Percentiles rank a stretch among this genome's conserved stretches.
Conservation (phyloP, 2,888 invertebrate species). For the Zeuzera pyrina region DNA sequence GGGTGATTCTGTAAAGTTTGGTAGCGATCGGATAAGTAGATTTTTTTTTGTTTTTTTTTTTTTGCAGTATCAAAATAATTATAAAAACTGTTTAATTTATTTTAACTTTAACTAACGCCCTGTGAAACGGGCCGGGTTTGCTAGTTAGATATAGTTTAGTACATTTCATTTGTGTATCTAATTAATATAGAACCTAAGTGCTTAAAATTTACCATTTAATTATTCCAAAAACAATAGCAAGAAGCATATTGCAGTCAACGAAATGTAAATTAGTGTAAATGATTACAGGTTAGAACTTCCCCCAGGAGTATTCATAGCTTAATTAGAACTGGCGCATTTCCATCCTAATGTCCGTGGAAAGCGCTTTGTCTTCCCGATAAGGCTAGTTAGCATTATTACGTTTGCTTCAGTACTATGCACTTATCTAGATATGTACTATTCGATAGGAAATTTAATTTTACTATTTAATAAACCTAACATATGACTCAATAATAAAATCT, state of each 20-base stretch:
- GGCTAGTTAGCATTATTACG: conserved; percentile 30
- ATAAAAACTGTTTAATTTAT: too few species aligned
- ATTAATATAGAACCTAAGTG: too few species aligned
- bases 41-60: too few species aligned
- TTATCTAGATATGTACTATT: not conserved
- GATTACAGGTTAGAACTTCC: conserved; percentile 22
- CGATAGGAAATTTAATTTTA: not conserved
- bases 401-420: conserved; percentile 4
- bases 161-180: too few species aligned
- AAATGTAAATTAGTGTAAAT: conserved; percentile 23
- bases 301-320: conserved; percentile 32
- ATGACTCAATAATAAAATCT: not conserved
- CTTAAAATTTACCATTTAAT: too few species aligned
- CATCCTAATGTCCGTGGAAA: conserved; percentile 32
- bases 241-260: not conserved
- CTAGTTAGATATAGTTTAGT: too few species aligned
- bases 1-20: too few species aligned
- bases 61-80: too few species aligned
- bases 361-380: conserved; percentile 44
- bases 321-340: conserved; percentile 41
- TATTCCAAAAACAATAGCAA: too few species aligned
- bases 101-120: too few species aligned
- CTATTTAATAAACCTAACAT: not conserved
- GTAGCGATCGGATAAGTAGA: too few species aligned
- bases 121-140: too few species aligned